Conservation (phyloP, 2,113 vertebrate species). For the Seriola quinqueradiata region DNA sequence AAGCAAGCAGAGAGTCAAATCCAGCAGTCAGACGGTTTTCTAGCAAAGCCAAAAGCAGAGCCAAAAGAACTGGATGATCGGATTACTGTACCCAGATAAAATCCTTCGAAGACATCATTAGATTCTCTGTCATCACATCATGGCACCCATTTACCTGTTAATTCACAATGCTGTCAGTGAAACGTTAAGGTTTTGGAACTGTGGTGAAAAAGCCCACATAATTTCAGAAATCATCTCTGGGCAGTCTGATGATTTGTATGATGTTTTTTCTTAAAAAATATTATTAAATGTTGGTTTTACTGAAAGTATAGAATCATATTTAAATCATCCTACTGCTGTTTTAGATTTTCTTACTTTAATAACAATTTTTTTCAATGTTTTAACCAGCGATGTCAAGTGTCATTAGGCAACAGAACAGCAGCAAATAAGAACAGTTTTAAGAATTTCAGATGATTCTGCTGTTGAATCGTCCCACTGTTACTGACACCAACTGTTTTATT, state of each 20-base stretch:
- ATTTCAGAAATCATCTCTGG: background rate
- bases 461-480: background rate
- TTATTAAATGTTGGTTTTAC: conserved; percentile 3
- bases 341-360: background rate
- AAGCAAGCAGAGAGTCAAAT: conserved; percentile 30
- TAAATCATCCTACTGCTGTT: background rate
- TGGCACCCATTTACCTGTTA: conserved; percentile 93
- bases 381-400: background rate
- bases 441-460: background rate
- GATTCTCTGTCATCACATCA: conserved; percentile 83
- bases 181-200: conserved; percentile 15
- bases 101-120: conserved; percentile 82
- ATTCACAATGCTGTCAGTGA: conserved; percentile 77
- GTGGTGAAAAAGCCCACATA: background rate
- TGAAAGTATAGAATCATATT: background rate
- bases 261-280: background rate
- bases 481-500: background rate
- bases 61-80: conserved; percentile 43
- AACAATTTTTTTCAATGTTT: background rate
- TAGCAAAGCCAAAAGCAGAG: conserved; percentile 55
- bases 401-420: background rate
- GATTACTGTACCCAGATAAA: conserved; percentile 92
- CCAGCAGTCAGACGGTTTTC: conserved; percentile 49
- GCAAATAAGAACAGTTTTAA: background rate
- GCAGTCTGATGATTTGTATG: background rate